Conservation (phyloP, 2,888 invertebrate genomes). For the Melipona bicolor region DNA sequence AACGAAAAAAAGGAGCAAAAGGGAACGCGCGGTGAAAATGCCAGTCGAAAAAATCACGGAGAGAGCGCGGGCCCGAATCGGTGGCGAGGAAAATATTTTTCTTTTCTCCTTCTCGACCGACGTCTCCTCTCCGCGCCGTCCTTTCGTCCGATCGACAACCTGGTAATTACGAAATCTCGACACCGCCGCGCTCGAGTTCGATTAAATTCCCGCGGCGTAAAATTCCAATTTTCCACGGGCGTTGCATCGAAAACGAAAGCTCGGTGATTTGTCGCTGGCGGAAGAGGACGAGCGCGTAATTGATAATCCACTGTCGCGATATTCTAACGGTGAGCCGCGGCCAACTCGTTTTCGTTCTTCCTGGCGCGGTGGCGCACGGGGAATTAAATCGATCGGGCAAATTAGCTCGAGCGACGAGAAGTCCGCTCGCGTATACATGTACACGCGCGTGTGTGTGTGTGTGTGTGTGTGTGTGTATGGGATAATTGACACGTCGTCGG, state of each 20-base stretch:
- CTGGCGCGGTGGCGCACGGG: constrained; percentile 9
- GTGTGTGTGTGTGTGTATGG: not conserved
- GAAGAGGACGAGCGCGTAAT: not conserved
- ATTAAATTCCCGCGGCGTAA: not conserved
- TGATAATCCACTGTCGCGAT: constrained; percentile 7
- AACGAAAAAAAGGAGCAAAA: constrained; percentile 27
- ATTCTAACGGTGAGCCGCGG: not conserved
- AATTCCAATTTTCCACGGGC: not conserved
- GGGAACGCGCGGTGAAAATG: constrained; percentile 37
- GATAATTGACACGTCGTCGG: constrained; percentile 62
- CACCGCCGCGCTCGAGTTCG: not conserved
- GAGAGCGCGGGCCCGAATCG: not conserved
- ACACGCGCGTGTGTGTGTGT: no score
- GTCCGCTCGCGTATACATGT: not conserved
- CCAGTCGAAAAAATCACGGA: constrained; percentile 24
- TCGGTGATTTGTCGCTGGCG: not conserved
- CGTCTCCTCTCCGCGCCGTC: not conserved
- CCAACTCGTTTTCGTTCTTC: constrained; percentile 17
- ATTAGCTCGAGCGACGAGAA: constrained; percentile 60
- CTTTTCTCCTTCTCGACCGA: not conserved
- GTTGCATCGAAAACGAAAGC: not conserved
- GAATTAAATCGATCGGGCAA: constrained; percentile 57
- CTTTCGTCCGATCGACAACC: not conserved
- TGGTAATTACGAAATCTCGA: constrained; percentile 15
- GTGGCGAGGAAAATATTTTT: constrained; percentile 23